Base-by-base conservation (phyloP, 2,888 invertebrate species). In the Plemyria rubiginata region DNA sequence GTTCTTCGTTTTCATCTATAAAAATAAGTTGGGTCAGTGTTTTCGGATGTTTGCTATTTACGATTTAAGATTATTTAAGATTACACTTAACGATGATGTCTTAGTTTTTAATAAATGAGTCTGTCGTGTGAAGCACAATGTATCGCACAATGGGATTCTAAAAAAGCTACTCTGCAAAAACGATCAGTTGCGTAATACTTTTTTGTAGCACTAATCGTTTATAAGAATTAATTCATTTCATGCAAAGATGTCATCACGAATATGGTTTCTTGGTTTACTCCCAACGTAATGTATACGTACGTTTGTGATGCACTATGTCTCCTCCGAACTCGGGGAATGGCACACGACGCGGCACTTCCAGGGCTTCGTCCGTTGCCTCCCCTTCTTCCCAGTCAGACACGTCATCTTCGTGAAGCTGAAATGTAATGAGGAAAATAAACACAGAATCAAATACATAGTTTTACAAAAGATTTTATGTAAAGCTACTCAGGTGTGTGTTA, bases 301-400 rank as follows among this genome's bases (percentile, higher is more conserved):
- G 90, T 68, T 73, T 80, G 41, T 84, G 78, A 77, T 95, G 95
- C 54, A 95, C 88, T 66, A 95, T 94, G 78, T 96, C 95, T 67
- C 94, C 94, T 51, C 95, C 96, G 58, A 94, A 94, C 80, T 96
- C 96, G 0, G 96, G 95, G 86, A 96, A 95, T 32, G 95, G 95
- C 48, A 95, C 95, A 29, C 94, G 90, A 16, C 86, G 78, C 12
- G 88, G 88, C 67, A 87, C 63, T 67, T 87, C 90, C 62, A 85
- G 65, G 43, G 85, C 84, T 65, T 87, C 92, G 43, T 88, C 91
- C 3, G 84, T 85, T 13, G 84, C 85, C 43, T 86, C 88, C 1
- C 87, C 89, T 69, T 90, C 93, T 70, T 88, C 90, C 90, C 92
- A 92, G 65, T 92, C 92, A 28, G 91, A 90, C 45, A 86, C 86